These are phyloP conservation scores for Priocnemis perturbator DNA, from an alignment of 2,888 invertebrate species.

Conservation along the genomic window DNA sequence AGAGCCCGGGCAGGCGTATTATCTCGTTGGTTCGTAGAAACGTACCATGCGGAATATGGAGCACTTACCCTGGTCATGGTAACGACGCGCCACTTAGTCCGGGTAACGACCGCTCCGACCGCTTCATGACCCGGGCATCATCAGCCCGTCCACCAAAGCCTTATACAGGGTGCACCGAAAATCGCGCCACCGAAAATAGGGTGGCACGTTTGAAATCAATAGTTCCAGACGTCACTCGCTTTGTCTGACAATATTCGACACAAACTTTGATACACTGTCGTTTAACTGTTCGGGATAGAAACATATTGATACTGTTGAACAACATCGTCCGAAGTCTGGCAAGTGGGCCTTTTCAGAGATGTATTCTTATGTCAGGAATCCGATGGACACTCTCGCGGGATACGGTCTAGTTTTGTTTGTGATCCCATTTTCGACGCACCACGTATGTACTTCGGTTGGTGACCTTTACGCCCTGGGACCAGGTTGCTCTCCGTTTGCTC, in stretches of 20 bases:
- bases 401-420: constrained; percentile 19
- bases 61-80: constrained; percentile 59
- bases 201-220: too few species aligned
- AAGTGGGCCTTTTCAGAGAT: too few species aligned
- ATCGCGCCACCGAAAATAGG: background rate
- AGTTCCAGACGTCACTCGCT: too few species aligned
- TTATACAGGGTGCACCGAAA: constrained; percentile 23
- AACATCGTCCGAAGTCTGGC: too few species aligned
- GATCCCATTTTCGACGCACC: constrained; percentile 10
- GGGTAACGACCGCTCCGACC: constrained; percentile 65
- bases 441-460: constrained; percentile 50
- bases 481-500: constrained; percentile 52
- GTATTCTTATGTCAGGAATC: too few species aligned
- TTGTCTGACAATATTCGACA: too few species aligned
- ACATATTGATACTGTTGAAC: too few species aligned
- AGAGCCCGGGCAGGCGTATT: constrained; percentile 42
- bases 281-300: too few species aligned
- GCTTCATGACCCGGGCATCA: constrained; percentile 45
- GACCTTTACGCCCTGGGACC: constrained; percentile 61
- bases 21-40: constrained; percentile 53
- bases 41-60: constrained; percentile 59
- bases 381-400: too few species aligned
- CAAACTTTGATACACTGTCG: too few species aligned
- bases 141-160: constrained; percentile 39
- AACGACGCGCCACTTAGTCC: constrained; percentile 63